These are phyloP conservation scores for Acanthoscelides obtectus DNA, from an alignment of 2,888 invertebrate genomes.

Conservation along the genomic window DNA sequence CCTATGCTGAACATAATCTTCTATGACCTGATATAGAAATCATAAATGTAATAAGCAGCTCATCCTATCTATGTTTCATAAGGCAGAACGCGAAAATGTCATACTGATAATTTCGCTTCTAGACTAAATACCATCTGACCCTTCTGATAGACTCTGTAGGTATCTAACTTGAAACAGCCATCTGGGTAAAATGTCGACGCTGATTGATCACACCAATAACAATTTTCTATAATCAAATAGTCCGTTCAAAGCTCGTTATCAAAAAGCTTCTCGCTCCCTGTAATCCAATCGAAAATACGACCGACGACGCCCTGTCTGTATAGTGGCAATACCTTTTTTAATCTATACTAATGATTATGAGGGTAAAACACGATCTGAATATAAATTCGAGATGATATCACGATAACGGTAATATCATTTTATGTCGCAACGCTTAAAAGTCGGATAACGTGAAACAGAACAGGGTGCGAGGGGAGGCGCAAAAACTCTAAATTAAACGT, in stretches of 20 bases:
- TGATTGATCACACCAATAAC: neutral
- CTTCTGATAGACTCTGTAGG: no score
- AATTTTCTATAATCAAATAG: neutral
- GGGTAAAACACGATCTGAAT: neutral
- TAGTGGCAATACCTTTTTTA: neutral
- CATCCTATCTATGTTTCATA: no score
- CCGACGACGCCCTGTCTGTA: neutral
- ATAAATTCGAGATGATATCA: neutral
- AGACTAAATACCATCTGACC: no score
- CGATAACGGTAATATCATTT: neutral
- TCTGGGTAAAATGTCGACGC: neutral
- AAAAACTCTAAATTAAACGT: neutral
- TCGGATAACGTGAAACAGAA: neutral
- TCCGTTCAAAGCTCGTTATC: neutral
- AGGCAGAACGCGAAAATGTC: no score
- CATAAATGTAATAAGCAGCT: no score
- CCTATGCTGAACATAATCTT: no score
- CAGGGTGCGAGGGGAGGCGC: neutral
- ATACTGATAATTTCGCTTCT: no score
- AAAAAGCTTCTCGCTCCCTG: neutral
- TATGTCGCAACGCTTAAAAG: neutral
- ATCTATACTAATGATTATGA: neutral
- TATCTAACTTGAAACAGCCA: neutral
- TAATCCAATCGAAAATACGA: neutral
- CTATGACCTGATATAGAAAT: no score